These are phyloP conservation scores for Entelurus aequoreus DNA, from an alignment of 2,113 vertebrate genomes.

Conservation along the genomic window DNA sequence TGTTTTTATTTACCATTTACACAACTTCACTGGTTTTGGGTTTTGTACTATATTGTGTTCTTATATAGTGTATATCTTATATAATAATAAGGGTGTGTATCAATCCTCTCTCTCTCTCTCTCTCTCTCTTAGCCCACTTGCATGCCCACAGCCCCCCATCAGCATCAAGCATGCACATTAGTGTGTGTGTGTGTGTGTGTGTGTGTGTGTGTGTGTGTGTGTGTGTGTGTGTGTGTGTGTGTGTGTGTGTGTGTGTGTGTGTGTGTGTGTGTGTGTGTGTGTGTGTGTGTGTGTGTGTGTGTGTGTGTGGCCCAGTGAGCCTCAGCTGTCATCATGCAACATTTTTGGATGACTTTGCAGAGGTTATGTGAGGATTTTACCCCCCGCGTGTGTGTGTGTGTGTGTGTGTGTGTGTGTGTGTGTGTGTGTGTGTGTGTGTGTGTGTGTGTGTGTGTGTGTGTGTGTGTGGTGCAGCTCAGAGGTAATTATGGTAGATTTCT, in stretches of 20 bases:
- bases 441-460: constrained; percentile 26
- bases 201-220: not conserved
- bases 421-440: constrained; percentile 9
- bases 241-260: not conserved
- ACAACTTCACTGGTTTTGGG: too few species aligned
- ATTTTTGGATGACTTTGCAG: constrained; percentile 42
- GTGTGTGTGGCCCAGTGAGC: constrained; percentile 11
- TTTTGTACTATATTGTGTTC: too few species aligned
- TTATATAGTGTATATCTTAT: too few species aligned
- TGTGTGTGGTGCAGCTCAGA: constrained; percentile 36
- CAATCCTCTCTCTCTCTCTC: too few species aligned
- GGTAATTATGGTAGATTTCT: constrained; percentile 56
- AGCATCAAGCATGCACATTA: too few species aligned
- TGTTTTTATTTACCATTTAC: too few species aligned
- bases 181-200: too few species aligned
- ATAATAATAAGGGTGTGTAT: too few species aligned
- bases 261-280: not conserved
- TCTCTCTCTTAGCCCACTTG: too few species aligned
- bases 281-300: constrained; percentile 7
- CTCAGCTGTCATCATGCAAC: constrained; percentile 29
- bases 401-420: constrained; percentile 28
- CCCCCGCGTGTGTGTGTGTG: constrained; percentile 20
- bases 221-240: constrained; percentile 8
- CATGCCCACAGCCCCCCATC: too few species aligned
- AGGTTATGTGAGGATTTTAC: constrained; percentile 43